Percentiles rank a stretch among this genome's conserved stretches.
Conservation (phyloP, 2,797 vertebrate species). For the Chelon labrosus region DNA sequence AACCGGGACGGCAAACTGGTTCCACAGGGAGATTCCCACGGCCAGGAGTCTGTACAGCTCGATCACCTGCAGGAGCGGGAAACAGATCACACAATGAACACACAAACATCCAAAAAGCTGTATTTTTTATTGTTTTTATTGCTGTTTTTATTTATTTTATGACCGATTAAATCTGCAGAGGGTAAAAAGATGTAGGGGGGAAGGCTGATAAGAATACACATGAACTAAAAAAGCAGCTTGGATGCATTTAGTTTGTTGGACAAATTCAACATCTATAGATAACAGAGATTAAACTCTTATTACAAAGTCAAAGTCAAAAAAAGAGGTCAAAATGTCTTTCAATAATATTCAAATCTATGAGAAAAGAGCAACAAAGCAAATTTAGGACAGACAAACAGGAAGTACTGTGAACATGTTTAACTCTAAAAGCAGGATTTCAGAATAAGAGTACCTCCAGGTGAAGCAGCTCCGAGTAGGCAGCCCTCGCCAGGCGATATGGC, state of each 20-base stretch:
- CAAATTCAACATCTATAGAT: too few species aligned
- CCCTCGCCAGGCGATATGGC: conserved; percentile 83
- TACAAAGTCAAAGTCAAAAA: too few species aligned
- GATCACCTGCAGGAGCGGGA: conserved; percentile 76
- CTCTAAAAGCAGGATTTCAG: neutral
- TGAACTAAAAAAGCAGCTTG: neutral
- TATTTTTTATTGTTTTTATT: neutral
- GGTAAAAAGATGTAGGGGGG: too few species aligned
- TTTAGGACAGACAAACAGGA: too few species aligned
- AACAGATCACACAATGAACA: neutral
- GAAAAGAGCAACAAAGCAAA: too few species aligned
- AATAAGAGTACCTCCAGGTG: conserved; percentile 79
- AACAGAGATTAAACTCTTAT: too few species aligned
- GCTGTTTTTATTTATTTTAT: neutral
- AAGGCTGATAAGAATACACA: too few species aligned
- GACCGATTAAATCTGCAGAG: neutral
- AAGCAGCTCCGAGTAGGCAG: conserved; percentile 80
- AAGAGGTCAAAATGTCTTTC: too few species aligned
- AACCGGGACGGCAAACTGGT: conserved; percentile 87
- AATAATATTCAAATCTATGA: too few species aligned
- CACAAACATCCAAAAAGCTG: too few species aligned
- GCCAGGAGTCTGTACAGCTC: conserved; percentile 86
- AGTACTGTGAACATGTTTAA: too few species aligned
- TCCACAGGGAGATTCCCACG: conserved; percentile 88
- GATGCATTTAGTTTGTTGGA: neutral